Percentiles rank a stretch among this genome's conserved stretches.
phyloP scores from a whole-genome alignment of 1,140 invertebrate species.

The Drosophila bocqueti region DNA sequence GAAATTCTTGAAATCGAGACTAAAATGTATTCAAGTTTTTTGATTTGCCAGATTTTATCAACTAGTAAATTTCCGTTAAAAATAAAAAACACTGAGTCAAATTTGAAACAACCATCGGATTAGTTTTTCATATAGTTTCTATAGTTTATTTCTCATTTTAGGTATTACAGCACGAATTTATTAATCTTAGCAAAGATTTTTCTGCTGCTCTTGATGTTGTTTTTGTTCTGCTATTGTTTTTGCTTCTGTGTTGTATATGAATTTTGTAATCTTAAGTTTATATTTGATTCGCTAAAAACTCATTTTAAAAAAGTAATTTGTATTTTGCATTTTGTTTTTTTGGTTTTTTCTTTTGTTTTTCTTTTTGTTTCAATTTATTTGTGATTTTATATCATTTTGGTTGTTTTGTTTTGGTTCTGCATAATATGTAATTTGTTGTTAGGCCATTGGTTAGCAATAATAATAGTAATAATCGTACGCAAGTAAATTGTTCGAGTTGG shows the following conservation, averaged over 20 bases:
- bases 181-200: slow-evolving; percentile 22
- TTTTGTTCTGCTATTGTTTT: slow-evolving; percentile 25
- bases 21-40: too few relatives aligned
- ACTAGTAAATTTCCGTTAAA: too few relatives aligned
- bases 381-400: slow-evolving; percentile 3
- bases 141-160: slow-evolving; percentile 70
- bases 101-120: neutral
- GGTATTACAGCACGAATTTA: slow-evolving; percentile 63
- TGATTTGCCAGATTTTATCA: too few relatives aligned
- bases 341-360: slow-evolving; percentile 1
- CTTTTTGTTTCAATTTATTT: slow-evolving; percentile 1
- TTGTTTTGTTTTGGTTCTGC: slow-evolving; percentile 47
- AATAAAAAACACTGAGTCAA: too few relatives aligned
- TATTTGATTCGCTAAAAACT: slow-evolving; percentile 77
- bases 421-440: slow-evolving; percentile 46
- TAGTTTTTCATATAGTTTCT: slow-evolving; percentile 55
- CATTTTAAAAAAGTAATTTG: slow-evolving; percentile 72
- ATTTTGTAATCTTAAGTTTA: slow-evolving; percentile 71
- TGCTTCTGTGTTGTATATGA: slow-evolving; percentile 56
- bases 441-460: slow-evolving; percentile 51
- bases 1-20: neutral
- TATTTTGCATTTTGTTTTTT: slow-evolving; percentile 33
- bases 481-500: slow-evolving; percentile 60
- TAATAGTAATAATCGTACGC: slow-evolving; percentile 53
- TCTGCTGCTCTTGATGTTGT: slow-evolving; percentile 30